These are phyloP conservation scores for Rotaria sp. DNA, from an alignment of 2,888 invertebrate species.

Conservation along the genomic window DNA sequence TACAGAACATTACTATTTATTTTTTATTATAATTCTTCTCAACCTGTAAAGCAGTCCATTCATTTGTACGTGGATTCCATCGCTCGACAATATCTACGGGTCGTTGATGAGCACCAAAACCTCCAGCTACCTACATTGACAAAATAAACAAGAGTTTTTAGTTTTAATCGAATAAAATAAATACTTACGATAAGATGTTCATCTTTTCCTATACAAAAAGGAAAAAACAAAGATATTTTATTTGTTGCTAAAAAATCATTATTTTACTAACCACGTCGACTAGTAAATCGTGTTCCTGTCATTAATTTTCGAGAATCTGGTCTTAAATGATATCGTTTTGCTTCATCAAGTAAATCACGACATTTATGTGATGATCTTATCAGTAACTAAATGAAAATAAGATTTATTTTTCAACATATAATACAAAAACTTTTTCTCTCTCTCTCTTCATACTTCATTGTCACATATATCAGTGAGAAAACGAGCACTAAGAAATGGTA, in stretches of 20 bases:
- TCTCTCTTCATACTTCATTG: constrained; percentile 46
- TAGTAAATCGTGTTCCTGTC: constrained; percentile 47
- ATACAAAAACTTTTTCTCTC: background rate
- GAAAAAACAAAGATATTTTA: background rate
- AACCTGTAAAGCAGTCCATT: constrained; percentile 50
- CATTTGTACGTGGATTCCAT: constrained; percentile 49
- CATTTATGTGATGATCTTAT: constrained; percentile 49
- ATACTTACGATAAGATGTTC: constrained; percentile 36
- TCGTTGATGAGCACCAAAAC: constrained; percentile 53
- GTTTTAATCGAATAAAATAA: background rate
- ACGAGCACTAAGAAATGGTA: constrained; percentile 49
- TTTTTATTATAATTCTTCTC: constrained; percentile 31
- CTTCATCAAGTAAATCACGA: constrained; percentile 52
- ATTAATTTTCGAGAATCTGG: constrained; percentile 51
- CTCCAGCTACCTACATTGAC: constrained; percentile 50
- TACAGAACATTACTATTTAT: background rate
- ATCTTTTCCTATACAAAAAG: constrained; percentile 29
- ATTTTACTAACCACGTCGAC: constrained; percentile 41
- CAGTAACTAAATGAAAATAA: constrained; percentile 44
- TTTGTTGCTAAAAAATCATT: background rate
- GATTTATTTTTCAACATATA: background rate
- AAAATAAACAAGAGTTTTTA: constrained; percentile 43
- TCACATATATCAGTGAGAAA: constrained; percentile 53
- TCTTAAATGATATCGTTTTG: constrained; percentile 51
- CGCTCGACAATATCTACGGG: constrained; percentile 52